A percentile compares a stretch with the other conserved stretches of the same genome.
phyloP scores from a whole-genome alignment of 2,888 invertebrate species.

The Gastrophysa polygoni region DNA sequence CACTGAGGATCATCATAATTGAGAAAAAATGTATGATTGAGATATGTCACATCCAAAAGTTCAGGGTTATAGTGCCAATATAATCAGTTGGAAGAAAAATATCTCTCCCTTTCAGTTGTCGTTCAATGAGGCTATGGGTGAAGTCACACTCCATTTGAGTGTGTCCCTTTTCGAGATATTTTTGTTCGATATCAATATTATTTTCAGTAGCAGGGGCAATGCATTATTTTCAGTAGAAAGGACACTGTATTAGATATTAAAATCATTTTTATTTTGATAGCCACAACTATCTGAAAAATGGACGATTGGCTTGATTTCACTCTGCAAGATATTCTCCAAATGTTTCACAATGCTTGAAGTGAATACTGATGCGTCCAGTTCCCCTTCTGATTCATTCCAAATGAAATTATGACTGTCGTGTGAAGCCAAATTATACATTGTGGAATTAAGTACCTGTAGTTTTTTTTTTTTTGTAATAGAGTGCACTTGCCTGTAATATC shows the following conservation, averaged over 20 bases:
- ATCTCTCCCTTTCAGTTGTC: conserved; percentile 11
- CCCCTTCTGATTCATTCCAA: conserved; percentile 25
- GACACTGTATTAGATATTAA: conserved; percentile 20
- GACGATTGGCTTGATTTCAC: conserved; percentile 16
- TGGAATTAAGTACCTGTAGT: conserved; percentile 45
- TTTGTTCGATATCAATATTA: conserved; percentile 22
- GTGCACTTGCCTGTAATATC: conserved; percentile 39
- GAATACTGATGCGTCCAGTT: conserved; percentile 18
- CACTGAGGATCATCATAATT: conserved; percentile 17
- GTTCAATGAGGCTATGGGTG: conserved; percentile 15
- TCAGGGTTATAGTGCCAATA: conserved; percentile 17
- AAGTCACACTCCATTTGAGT: conserved; percentile 20
- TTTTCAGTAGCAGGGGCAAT: conserved; percentile 16
- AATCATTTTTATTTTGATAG: conserved; percentile 24
- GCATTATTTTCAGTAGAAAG: too few relatives aligned
- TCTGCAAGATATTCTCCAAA: conserved; percentile 5
- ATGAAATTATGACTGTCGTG: conserved; percentile 33
- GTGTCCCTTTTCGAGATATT: conserved; percentile 21
- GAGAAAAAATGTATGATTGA: conserved; percentile 25
- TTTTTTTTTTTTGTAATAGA: conserved; percentile 48
- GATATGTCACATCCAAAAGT: conserved; percentile 25
- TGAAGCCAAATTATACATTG: conserved; percentile 36
- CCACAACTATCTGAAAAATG: conserved; percentile 24
- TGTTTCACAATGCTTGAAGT: conserved; percentile 21
- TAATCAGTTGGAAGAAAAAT: conserved; percentile 23